Base-by-base conservation (phyloP, 1,140 invertebrate genomes). In the Cydia pomonella region DNA sequence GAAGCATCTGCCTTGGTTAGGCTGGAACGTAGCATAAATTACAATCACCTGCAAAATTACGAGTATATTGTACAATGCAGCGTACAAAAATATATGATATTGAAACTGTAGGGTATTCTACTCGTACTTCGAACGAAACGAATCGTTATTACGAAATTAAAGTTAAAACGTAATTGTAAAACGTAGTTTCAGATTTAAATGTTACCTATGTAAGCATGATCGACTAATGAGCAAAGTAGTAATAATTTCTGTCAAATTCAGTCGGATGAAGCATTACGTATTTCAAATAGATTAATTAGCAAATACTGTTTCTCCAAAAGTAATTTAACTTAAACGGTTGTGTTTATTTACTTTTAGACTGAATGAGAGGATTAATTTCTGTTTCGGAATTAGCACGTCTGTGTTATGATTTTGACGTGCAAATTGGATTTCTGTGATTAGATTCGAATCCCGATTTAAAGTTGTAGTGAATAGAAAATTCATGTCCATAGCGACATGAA, bases 351-450 rank as follows among this genome's bases (percentile, higher is more conserved):
- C 53, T 59, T 59, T 59, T 12, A 2, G 53, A 10, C 21, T 59
- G 7, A 23, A 59, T 23, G 21, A 59, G 21, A 59, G 18, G 21
- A 59, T 59, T 59, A 18, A 23, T 59, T 18, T 59, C 9, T 59
- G n/a, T 10, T 23, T 59, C 9, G n/a, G 53, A 23, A 59, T 59
- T 59, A 59, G 53, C 53, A 59, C 21, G 21, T 53, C 50, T 21
- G 21, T 59, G 53, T 59, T 53, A 53, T 53, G 7, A 53, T 0
- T 53, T 59, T 59, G 50, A 23, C 53, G 21, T n/a, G 53, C 7
- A 23, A 59, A 59, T 59, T 59, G 53, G 21, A 59, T 59, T 59
- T 59, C 53, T 59, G 18, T 59, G 53, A 59, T 59, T 59, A 21
- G 53, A 59, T 59, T 59, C 21, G 9, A 59, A n/a, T 59, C 1